Base-by-base conservation (phyloP, 2,797 vertebrate species). In the Carapus acus region DNA sequence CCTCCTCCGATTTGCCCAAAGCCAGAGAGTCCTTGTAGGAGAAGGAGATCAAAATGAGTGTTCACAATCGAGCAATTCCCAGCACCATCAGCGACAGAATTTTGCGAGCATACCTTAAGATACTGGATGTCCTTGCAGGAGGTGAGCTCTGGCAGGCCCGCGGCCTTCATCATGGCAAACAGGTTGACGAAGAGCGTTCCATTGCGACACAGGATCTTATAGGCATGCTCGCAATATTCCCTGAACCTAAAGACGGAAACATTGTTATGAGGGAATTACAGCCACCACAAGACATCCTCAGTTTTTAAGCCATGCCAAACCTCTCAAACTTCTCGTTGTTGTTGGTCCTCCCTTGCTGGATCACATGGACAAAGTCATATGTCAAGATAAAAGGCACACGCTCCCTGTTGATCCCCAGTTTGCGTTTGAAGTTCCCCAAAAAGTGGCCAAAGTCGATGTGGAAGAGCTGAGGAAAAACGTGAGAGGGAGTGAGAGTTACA, bases 391-490 rank as follows among this genome's bases (percentile, higher is more conserved):
- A 99, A 16, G 96, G 96, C 65, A 99, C 96, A 1, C 96, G 92
- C 69, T 99, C 96, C 29, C 96, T 89, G 65, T 98, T 99, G 84
- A 99, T 97, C 56, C 96, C 96, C 33, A 99, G 93, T 83, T 99
- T 99, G 51, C 93, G 92, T 83, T 99, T 99, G 83, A 99, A 98
- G 79, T 99, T 98, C 33, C 96, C 96, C 82, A 99, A 78, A 67
- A 99, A 96, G 82, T 99, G 96, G 19, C 96, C 96, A 42, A 99
- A 99, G 70, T 99, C 96, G 23, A 99, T 98, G 77, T 99, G 96
- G 79, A 99, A 99, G 29, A 99, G 85, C 96, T 99, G 69, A 82
- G 50, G 1, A 44, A 27, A 58, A 60, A 51, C n/a, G 18, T 52
- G 43, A 58, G 50, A 43, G 52, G 49, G 2, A 42, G 4, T 7